Percentiles rank a stretch among this genome's conserved stretches.
phyloP scores from a whole-genome alignment of 2,113 vertebrate species.

The Vireo altiloquus region DNA sequence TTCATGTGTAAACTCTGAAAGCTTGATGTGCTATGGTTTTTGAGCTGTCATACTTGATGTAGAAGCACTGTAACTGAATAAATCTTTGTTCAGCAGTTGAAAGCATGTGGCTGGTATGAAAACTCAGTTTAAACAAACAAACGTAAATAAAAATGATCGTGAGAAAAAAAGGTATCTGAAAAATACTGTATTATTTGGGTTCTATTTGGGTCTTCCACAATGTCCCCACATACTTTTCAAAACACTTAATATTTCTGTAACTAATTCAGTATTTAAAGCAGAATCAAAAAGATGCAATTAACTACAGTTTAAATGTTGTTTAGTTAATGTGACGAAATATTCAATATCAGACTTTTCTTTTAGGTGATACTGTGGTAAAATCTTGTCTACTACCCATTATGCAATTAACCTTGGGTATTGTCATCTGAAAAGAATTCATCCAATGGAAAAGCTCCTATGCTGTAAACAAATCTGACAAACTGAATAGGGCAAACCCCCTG shows the following conservation, averaged over 20 bases:
- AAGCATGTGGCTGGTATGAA: not conserved
- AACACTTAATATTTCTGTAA: not conserved
- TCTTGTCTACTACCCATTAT: not conserved
- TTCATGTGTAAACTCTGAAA: not conserved
- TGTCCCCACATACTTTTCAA: not conserved
- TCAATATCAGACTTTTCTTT: not conserved
- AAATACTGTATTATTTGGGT: not conserved
- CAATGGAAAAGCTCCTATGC: not conserved
- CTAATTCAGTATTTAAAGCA: not conserved
- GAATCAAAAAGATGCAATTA: not conserved
- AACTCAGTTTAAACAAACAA: not conserved
- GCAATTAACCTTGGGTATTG: not conserved
- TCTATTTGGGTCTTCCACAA: not conserved
- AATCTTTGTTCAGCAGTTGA: not conserved
- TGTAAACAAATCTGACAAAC: not conserved
- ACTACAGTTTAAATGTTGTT: not conserved
- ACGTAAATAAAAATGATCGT: not conserved
- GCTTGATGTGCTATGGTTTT: not conserved
- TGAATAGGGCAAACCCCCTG: not conserved
- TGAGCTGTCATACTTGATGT: not conserved
- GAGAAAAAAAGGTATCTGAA: not conserved
- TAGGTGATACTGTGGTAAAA: not conserved
- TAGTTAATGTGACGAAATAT: not conserved
- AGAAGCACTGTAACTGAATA: not conserved
- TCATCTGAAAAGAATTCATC: not conserved